Evolutionary conservation across 2,113 vertebrate species (phyloP).

Genomic region (Gambusia holbrooki): DNA sequence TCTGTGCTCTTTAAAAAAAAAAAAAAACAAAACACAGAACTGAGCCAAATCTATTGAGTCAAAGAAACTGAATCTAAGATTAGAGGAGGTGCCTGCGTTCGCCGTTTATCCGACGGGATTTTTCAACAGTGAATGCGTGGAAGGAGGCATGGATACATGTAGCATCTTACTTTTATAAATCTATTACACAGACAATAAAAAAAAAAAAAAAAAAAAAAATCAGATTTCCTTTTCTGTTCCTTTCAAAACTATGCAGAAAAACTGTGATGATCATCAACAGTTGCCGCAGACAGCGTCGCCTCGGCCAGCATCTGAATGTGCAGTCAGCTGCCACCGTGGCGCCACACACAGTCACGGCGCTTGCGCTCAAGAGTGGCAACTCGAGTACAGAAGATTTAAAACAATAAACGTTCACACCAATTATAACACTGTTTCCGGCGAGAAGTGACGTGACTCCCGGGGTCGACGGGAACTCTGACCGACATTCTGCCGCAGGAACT

Average conservation of each 20-base stretch:
- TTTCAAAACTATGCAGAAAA: not conserved
- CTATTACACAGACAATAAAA: not conserved
- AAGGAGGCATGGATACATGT: not conserved
- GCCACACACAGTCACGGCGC: slow-evolving; percentile 8
- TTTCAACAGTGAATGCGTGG: not conserved
- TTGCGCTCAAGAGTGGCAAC: slow-evolving; percentile 13
- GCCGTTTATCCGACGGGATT: not conserved
- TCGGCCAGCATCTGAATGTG: slow-evolving; percentile 5
- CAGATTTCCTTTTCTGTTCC: not conserved
- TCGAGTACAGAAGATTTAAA: slow-evolving; percentile 19
- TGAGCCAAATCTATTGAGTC: slow-evolving; percentile 3
- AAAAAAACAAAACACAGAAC: not conserved
- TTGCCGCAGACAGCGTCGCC: not conserved
- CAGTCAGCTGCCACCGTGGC: slow-evolving; percentile 1
- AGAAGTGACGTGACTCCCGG: slow-evolving; percentile 28
- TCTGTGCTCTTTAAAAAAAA: not conserved
- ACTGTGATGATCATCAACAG: not conserved
- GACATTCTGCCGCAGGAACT: slow-evolving; percentile 21
- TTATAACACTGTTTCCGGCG: slow-evolving; percentile 8
- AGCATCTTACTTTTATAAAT: not conserved
- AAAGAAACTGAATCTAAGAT: not conserved
- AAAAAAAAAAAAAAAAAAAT: not conserved
- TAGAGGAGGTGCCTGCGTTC: not conserved
- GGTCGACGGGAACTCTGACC: slow-evolving; percentile 31
- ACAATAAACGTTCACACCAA: slow-evolving; percentile 44